Conservation (phyloP, 1,140 invertebrate species). For the Magallana angulata region DNA sequence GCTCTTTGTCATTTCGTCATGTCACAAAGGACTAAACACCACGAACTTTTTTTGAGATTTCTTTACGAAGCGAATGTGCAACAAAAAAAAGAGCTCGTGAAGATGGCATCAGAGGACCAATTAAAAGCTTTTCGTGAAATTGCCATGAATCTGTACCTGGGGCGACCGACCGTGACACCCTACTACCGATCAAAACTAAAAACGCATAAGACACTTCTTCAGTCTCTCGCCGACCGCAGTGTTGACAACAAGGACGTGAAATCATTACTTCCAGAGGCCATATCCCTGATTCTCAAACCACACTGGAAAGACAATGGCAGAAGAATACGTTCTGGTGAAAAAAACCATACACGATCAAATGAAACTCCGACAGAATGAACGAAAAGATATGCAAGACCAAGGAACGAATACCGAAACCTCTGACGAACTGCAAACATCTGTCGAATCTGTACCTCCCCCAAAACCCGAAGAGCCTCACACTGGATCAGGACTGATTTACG, state of each 20-base stretch:
- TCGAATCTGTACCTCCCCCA: no score
- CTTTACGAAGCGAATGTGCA: background rate
- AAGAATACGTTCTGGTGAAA: slow-evolving; percentile 9
- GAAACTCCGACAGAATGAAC: background rate
- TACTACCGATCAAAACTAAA: background rate
- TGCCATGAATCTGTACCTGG: no score
- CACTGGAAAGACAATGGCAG: background rate
- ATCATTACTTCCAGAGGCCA: background rate
- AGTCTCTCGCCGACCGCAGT: background rate
- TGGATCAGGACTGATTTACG: no score
- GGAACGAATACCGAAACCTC: background rate
- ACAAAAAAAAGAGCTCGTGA: no score
- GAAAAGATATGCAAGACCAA: background rate
- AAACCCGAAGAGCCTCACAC: no score
- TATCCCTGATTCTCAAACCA: background rate
- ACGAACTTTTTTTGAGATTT: no score
- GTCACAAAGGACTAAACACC: no score
- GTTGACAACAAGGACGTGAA: background rate
- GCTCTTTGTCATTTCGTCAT: no score
- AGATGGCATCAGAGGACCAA: no score
- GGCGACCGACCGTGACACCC: no score
- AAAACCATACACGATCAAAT: no score
- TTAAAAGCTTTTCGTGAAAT: no score
- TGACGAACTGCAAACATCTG: background rate
- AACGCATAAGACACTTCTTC: background rate